Evolutionary conservation across 2,113 vertebrate genomes (phyloP), one percentile per base, ranked within the genome.

Genomic region (Nyctibius bracteatus): DNA sequence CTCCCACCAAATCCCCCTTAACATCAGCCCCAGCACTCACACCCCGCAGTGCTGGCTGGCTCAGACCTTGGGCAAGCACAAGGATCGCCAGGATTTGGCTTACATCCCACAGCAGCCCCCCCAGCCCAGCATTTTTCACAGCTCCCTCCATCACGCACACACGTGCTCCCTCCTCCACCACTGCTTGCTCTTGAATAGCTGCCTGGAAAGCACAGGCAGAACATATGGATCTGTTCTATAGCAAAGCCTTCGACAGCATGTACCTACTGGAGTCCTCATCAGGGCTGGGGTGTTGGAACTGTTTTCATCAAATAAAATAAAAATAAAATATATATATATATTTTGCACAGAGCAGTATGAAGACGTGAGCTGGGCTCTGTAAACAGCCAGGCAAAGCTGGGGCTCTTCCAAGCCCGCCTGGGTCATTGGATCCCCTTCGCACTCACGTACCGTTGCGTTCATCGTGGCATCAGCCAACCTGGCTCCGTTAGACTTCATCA

Each of bases 1-100:
- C 67, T 91, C 87, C 86, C 75, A 86, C 37, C 79, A 93, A 96
- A 87, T 81, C 80, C 88, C 35, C 37, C 58, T 54, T 81, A 66
- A 92, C 81, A 83, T 62, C 75, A 86, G 79, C 74, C 81, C 35
- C 8, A 75, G 82, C 3, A 1, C 65, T 91, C 67, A 33, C 9
- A 35, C n/a, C 74, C 88, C 1, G 1, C 93, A 67, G 84, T 6
- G 6, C 83, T 5, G 1, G 70, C 80, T 10, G 0, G 65, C 79
- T 85, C 44, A 10, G 71, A 82, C 58, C 74, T 74, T 5, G 0
- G 81, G 87, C 62, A 52, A 95, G 87, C 62, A 54, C 84, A 96
- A 92, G 43, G 68, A 85, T 78, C 18, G 5, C 49, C 5, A 0
- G 71, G 58, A 86, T 89, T 95, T 95, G 85, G 90, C 58, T 82